phyloP scores from a whole-genome alignment of 2,113 vertebrate species.

The Peromyscus polionotus region DNA sequence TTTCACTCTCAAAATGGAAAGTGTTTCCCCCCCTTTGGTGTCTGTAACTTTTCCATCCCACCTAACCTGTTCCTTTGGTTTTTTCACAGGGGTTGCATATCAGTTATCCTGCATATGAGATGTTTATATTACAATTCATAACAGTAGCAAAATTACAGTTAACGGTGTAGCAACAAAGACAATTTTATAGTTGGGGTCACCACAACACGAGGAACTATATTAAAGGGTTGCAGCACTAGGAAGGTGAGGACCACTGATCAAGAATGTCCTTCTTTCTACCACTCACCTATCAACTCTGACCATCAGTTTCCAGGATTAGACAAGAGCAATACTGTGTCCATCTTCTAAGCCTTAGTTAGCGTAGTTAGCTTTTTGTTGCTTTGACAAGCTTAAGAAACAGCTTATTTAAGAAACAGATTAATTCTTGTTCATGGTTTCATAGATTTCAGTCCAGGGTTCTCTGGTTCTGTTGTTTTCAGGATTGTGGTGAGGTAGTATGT shows the following conservation, averaged over 20 bases:
- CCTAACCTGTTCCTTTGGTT: not conserved
- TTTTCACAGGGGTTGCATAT: not conserved
- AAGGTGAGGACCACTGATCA: too few relatives aligned
- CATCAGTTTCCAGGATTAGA: too few relatives aligned
- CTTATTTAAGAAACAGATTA: not conserved
- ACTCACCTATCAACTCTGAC: not conserved
- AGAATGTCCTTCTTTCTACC: not conserved
- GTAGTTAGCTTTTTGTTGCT: not conserved
- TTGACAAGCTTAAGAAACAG: not conserved
- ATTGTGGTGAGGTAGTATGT: not conserved
- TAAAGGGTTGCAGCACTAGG: too few relatives aligned
- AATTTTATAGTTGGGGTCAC: too few relatives aligned
- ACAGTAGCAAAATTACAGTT: too few relatives aligned
- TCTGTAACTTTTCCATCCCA: not conserved
- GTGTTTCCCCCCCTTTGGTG: not conserved
- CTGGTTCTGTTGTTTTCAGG: not conserved
- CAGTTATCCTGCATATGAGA: too few relatives aligned
- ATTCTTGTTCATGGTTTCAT: not conserved
- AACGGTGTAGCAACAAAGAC: too few relatives aligned
- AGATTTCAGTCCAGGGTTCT: too few relatives aligned
- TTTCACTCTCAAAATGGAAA: not conserved
- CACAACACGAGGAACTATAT: too few relatives aligned
- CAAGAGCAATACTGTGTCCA: not conserved
- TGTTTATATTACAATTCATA: too few relatives aligned
- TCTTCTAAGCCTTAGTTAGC: too few relatives aligned